Percentiles rank a stretch among this genome's conserved stretches.
These are phyloP conservation scores for Rhadina sibilatrix DNA, from an alignment of 2,113 vertebrate genomes.

Conservation along the genomic window DNA sequence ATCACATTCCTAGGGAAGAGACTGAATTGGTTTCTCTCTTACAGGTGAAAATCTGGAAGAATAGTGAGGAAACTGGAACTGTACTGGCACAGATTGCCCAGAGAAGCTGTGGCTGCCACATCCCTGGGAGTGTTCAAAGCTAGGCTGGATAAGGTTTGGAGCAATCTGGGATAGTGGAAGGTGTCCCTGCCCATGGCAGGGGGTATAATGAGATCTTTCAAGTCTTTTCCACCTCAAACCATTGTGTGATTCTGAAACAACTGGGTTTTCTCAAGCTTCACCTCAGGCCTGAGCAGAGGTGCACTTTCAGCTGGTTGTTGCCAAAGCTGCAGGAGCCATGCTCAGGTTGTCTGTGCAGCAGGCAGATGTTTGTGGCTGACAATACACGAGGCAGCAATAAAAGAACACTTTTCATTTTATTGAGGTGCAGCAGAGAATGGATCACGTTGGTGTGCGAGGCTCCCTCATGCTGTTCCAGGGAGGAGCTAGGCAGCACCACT, in stretches of 20 bases:
- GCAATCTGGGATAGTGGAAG: rapidly evolving
- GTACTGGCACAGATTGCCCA: not conserved
- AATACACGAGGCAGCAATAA: not conserved
- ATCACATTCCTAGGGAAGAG: not conserved
- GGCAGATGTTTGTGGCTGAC: not conserved
- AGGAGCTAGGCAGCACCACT: not conserved
- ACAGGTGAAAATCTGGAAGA: not conserved
- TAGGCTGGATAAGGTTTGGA: not conserved
- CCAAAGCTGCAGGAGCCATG: not conserved
- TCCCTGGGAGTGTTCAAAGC: not conserved
- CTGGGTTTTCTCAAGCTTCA: not conserved
- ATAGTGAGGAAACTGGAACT: not conserved
- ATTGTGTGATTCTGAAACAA: not conserved
- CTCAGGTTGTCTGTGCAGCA: not conserved
- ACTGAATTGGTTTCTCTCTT: not conserved
- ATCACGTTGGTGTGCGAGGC: not conserved
- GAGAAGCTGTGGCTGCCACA: not conserved
- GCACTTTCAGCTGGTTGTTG: not conserved
- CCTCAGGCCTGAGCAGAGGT: not conserved
- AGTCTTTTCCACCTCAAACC: not conserved
- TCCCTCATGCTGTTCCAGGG: not conserved
- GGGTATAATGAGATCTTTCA: not conserved
- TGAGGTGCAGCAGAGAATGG: not conserved
- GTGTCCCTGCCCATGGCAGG: not conserved
- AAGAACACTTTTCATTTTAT: not conserved